A percentile compares a stretch with the other conserved stretches of the same genome.
phyloP scores from a whole-genome alignment of 2,113 vertebrate genomes.

The Eubucco bourcierii region DNA sequence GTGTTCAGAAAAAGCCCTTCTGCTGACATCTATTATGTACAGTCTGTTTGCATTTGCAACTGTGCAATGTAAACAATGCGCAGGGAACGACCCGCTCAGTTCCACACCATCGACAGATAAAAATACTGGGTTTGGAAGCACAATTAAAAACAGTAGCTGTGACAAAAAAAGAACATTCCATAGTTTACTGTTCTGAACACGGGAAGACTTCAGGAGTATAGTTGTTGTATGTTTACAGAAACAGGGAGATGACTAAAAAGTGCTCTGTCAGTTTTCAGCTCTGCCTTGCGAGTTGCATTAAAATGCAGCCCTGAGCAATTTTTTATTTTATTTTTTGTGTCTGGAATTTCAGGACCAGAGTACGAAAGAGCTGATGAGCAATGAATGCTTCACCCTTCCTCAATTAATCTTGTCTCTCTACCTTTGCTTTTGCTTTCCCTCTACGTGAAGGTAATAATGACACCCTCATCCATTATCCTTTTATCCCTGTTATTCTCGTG shows the following conservation, averaged over 20 bases:
- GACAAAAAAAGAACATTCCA: neutral
- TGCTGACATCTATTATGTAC: conserved; percentile 34
- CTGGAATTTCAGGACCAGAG: conserved; percentile 80
- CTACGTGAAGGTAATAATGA: conserved; percentile 91
- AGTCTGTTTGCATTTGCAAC: conserved; percentile 16
- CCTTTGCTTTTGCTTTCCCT: conserved; percentile 90
- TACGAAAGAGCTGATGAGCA: conserved; percentile 92
- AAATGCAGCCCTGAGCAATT: conserved; percentile 76
- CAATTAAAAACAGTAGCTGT: conserved; percentile 30
- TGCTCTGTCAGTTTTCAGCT: conserved; percentile 75
- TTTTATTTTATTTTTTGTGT: conserved; percentile 31
- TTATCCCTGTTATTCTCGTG: conserved; percentile 94
- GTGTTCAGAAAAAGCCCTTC: neutral
- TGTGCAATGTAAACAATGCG: conserved; percentile 25
- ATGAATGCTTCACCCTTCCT: conserved; percentile 91
- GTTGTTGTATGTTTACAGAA: conserved; percentile 42
- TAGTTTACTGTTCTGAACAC: conserved; percentile 20
- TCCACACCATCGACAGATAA: neutral
- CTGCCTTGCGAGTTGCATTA: conserved; percentile 72
- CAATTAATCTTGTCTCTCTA: conserved; percentile 99
- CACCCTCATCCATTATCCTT: conserved; percentile 98
- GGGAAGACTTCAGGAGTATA: conserved; percentile 37
- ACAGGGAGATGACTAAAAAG: conserved; percentile 73
- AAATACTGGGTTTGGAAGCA: conserved; percentile 19
- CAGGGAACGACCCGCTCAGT: neutral